phyloP scores from a whole-genome alignment of 2,888 invertebrate species.

The Anthophora plumipes region DNA sequence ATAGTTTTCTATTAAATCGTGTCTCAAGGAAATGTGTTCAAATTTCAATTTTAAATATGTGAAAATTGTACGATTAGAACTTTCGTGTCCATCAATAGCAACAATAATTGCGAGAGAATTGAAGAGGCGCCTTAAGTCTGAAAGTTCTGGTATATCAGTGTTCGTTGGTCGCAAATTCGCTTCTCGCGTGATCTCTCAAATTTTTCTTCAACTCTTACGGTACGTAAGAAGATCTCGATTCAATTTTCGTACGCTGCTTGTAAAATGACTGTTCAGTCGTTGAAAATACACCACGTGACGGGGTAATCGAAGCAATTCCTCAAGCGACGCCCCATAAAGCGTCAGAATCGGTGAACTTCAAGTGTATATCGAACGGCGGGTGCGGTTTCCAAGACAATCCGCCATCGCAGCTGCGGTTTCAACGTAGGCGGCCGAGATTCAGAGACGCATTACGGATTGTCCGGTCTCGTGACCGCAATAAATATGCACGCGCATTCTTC shows the following conservation, averaged over 20 bases:
- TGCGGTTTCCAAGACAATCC: slow-evolving; percentile 56
- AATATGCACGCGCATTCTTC: slow-evolving; percentile 36
- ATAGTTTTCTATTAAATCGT: too few species aligned
- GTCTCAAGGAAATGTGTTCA: too few species aligned
- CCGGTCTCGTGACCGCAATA: slow-evolving; percentile 44
- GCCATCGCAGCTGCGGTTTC: slow-evolving; percentile 52
- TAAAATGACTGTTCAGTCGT: background rate
- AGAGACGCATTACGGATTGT: slow-evolving; percentile 45
- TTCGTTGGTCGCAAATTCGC: too few species aligned
- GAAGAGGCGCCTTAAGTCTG: too few species aligned
- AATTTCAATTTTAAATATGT: too few species aligned
- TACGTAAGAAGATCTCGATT: background rate
- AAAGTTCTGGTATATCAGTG: too few species aligned
- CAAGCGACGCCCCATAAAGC: background rate
- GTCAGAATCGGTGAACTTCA: slow-evolving; percentile 32
- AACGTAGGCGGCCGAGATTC: slow-evolving; percentile 52
- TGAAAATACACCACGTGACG: background rate
- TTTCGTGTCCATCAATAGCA: background rate
- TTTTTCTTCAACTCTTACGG: too few species aligned
- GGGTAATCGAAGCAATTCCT: slow-evolving; percentile 5
- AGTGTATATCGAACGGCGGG: background rate
- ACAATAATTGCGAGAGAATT: background rate
- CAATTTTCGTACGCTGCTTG: background rate
- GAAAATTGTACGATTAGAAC: too few species aligned
- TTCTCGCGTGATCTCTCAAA: too few species aligned